A percentile compares a stretch with the other conserved stretches of the same genome.
phyloP scores from a whole-genome alignment of 2,888 invertebrate genomes.

The Macrophya alboannulata region DNA sequence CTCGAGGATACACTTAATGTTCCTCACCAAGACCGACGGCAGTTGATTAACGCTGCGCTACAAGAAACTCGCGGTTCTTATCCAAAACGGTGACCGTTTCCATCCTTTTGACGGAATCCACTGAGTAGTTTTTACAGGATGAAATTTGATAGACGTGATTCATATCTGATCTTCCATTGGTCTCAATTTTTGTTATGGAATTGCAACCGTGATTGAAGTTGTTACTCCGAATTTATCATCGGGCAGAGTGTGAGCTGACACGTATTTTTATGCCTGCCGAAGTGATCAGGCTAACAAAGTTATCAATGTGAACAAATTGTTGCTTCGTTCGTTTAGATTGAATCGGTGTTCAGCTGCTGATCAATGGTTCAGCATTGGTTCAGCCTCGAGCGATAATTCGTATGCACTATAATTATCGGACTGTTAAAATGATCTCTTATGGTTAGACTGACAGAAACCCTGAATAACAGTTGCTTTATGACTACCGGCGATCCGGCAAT shows the following conservation, averaged over 20 bases:
- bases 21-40: not conserved
- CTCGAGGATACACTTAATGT: not conserved
- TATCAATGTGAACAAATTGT: not conserved
- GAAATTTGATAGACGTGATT: not conserved
- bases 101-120: not conserved
- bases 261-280: not conserved
- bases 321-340: not conserved
- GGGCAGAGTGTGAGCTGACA: not conserved
- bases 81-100: too few species aligned
- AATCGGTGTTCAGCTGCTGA: conserved; percentile 2
- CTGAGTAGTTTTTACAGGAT: not conserved
- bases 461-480: not conserved
- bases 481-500: not conserved
- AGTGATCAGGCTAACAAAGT: conserved; percentile 7
- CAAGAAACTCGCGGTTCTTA: not conserved
- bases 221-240: not conserved
- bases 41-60: not conserved
- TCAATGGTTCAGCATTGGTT: not conserved
- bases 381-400: not conserved
- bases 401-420: conserved; percentile 20
- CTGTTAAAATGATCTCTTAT: conserved; percentile 7
- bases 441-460: not conserved
- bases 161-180: too few species aligned
- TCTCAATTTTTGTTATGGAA: too few species aligned
- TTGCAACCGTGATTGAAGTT: not conserved